These are phyloP conservation scores for Dufourea novaeangliae DNA, from an alignment of 1,140 invertebrate species.

Conservation along the genomic window DNA sequence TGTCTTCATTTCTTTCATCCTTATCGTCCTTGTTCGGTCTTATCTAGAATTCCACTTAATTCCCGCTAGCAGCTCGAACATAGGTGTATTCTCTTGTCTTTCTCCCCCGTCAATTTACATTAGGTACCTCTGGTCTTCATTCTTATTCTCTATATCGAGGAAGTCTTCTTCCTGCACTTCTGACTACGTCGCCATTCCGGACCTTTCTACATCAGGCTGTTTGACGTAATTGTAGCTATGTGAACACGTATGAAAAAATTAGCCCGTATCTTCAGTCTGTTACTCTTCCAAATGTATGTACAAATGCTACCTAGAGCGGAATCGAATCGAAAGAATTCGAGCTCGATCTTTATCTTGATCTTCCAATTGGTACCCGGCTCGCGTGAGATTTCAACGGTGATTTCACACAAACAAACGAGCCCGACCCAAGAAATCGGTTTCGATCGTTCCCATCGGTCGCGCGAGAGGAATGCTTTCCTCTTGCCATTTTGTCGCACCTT, in stretches of 20 bases:
- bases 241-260: not conserved
- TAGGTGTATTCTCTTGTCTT: too few species aligned
- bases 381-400: constrained; percentile 14
- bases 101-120: too few species aligned
- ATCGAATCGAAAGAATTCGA: constrained; percentile 3
- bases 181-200: not conserved
- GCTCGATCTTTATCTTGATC: not conserved
- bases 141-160: not conserved
- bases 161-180: constrained; percentile 32
- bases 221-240: not conserved
- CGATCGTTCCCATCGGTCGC: too few species aligned
- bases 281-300: not conserved
- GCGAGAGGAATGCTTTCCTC: too few species aligned
- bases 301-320: constrained; percentile 5
- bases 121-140: too few species aligned
- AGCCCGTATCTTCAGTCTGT: not conserved
- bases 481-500: too few species aligned
- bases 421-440: not conserved
- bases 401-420: not conserved
- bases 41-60: too few species aligned
- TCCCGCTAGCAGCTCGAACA: too few species aligned
- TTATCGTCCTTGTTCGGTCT: too few species aligned
- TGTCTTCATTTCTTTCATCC: too few species aligned
- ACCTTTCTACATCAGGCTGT: not conserved
- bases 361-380: constrained; percentile 20